phyloP scores from a whole-genome alignment of 2,797 vertebrate genomes.

The Lemur catta region DNA sequence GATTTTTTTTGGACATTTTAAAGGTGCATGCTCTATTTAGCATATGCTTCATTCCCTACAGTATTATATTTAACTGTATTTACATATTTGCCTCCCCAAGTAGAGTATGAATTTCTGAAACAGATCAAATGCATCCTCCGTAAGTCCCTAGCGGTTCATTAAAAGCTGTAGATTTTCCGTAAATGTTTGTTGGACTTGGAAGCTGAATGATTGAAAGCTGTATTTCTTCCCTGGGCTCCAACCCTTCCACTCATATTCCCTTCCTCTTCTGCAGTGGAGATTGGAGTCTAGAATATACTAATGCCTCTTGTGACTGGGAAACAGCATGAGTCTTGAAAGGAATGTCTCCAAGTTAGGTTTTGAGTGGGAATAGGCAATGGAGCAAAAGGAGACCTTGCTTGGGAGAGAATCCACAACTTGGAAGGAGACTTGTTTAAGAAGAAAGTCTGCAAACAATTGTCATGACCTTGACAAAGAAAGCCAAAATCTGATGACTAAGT shows the following conservation, averaged over 20 bases:
- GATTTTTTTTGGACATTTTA: background rate
- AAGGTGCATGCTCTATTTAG: background rate
- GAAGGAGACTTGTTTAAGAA: background rate
- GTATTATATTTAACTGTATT: background rate
- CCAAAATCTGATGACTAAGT: background rate
- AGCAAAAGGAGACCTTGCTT: background rate
- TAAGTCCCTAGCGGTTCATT: background rate
- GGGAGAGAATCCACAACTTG: background rate
- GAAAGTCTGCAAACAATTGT: background rate
- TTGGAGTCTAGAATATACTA: background rate
- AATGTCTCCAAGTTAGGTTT: background rate
- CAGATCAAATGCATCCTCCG: background rate
- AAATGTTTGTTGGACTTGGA: background rate
- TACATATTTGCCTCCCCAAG: background rate
- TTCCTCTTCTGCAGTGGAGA: background rate
- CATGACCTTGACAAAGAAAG: background rate
- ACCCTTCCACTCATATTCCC: background rate
- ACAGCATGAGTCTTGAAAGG: background rate
- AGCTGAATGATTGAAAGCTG: background rate
- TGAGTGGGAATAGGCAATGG: background rate
- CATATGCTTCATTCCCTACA: background rate
- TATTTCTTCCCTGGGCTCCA: background rate
- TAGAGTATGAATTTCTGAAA: background rate
- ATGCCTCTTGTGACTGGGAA: background rate
- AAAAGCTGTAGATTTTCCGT: background rate